phyloP scores from a whole-genome alignment of 2,888 invertebrate genomes.

The Campaea margaritaria region DNA sequence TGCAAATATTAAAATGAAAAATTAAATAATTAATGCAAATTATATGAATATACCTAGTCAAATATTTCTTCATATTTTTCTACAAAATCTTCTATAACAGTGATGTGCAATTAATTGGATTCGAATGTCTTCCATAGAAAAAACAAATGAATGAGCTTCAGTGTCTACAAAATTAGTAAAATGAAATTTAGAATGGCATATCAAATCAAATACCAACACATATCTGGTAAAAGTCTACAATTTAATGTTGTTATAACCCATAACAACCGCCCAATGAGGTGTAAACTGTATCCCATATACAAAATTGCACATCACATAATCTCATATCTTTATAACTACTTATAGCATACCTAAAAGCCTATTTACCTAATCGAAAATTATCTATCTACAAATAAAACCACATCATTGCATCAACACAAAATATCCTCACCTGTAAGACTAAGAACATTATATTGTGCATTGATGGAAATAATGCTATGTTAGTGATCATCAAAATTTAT shows the following conservation, averaged over 20 bases:
- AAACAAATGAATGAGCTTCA: slow-evolving; percentile 12
- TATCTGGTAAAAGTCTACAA: slow-evolving; percentile 24
- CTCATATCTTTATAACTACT: slow-evolving; percentile 24
- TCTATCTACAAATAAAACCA: slow-evolving; percentile 17
- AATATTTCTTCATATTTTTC: slow-evolving; percentile 78
- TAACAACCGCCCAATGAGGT: background rate
- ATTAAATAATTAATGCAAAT: slow-evolving; percentile 36
- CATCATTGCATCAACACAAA: slow-evolving; percentile 56
- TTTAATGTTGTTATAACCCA: background rate
- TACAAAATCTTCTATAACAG: slow-evolving; percentile 63
- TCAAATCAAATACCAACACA: slow-evolving; percentile 29
- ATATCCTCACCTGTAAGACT: slow-evolving; percentile 62
- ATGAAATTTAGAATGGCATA: slow-evolving; percentile 29
- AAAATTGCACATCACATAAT: slow-evolving; percentile 41
- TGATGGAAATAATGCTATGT: slow-evolving; percentile 70
- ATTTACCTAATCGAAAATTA: slow-evolving; percentile 21
- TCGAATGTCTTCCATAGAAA: slow-evolving; percentile 37
- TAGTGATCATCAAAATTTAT: slow-evolving; percentile 77
- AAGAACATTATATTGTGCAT: slow-evolving; percentile 55
- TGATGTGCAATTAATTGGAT: slow-evolving; percentile 65
- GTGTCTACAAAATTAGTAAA: slow-evolving; percentile 3
- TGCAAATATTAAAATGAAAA: slow-evolving; percentile 50
- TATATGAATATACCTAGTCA: slow-evolving; percentile 66
- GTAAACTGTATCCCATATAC: background rate
- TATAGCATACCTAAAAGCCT: slow-evolving; percentile 16